These are phyloP conservation scores for Helicoverpa zea DNA, from an alignment of 1,140 invertebrate species.

Conservation along the genomic window DNA sequence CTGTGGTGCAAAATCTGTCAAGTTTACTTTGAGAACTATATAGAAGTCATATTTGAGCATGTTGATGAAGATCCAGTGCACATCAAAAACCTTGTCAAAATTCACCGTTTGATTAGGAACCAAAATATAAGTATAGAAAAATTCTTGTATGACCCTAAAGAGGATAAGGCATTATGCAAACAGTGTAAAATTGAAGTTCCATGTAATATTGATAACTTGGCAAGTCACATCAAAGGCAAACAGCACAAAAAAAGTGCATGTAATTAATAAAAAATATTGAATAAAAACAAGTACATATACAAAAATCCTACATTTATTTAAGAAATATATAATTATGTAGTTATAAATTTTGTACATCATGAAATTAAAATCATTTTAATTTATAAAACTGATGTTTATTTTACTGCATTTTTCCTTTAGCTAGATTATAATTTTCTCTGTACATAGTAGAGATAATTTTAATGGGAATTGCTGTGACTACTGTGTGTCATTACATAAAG, in stretches of 20 bases:
- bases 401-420: too few species aligned
- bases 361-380: too few species aligned
- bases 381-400: too few species aligned
- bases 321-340: too few species aligned
- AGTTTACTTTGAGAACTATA: conserved; percentile 57
- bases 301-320: too few species aligned
- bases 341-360: too few species aligned
- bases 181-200: conserved; percentile 62
- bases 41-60: conserved; percentile 69
- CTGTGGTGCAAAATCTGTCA: conserved; percentile 64
- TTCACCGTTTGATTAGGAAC: conserved; percentile 59
- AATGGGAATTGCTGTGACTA: too few species aligned
- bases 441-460: too few species aligned
- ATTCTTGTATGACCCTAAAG: conserved; percentile 59
- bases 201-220: conserved; percentile 65
- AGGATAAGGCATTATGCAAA: conserved; percentile 64
- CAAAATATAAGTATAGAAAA: conserved; percentile 66
- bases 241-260: conserved; percentile 47
- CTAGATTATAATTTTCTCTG: too few species aligned
- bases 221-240: conserved; percentile 63
- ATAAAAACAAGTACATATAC: not conserved
- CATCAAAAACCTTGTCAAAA: conserved; percentile 53
- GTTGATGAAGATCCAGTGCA: conserved; percentile 64
- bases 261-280: too few species aligned
- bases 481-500: too few species aligned